Conservation (phyloP, 2,113 vertebrate species). For the Heterotilapia buettikoferi region DNA sequence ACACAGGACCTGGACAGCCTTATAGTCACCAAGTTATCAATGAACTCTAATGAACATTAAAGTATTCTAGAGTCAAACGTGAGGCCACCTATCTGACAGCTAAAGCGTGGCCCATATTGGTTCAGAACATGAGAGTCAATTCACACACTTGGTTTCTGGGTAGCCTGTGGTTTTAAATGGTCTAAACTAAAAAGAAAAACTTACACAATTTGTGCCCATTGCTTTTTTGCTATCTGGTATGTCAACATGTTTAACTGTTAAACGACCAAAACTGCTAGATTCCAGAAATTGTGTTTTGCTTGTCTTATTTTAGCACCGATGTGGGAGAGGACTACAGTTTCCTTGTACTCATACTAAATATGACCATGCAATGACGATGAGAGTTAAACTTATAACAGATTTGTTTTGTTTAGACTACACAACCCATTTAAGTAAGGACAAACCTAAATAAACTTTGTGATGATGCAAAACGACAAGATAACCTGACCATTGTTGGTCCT, state of each 20-base stretch:
- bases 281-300: background rate
- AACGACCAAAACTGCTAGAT: background rate
- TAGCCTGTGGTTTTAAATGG: background rate
- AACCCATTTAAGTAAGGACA: background rate
- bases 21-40: background rate
- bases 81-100: background rate
- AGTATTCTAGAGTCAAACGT: background rate
- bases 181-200: background rate
- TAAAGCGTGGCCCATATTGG: background rate
- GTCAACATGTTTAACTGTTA: background rate
- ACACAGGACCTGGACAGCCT: background rate
- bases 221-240: background rate
- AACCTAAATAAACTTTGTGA: background rate
- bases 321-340: background rate
- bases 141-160: background rate
- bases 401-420: background rate
- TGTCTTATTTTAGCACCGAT: rapidly evolving
- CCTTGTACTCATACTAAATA: background rate
- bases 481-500: background rate
- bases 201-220: background rate
- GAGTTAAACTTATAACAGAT: background rate
- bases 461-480: background rate
- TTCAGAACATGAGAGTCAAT: background rate
- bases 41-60: background rate
- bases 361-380: background rate